These are phyloP conservation scores for Myiopsitta monachus DNA, from an alignment of 2,113 vertebrate species.

Conservation along the genomic window DNA sequence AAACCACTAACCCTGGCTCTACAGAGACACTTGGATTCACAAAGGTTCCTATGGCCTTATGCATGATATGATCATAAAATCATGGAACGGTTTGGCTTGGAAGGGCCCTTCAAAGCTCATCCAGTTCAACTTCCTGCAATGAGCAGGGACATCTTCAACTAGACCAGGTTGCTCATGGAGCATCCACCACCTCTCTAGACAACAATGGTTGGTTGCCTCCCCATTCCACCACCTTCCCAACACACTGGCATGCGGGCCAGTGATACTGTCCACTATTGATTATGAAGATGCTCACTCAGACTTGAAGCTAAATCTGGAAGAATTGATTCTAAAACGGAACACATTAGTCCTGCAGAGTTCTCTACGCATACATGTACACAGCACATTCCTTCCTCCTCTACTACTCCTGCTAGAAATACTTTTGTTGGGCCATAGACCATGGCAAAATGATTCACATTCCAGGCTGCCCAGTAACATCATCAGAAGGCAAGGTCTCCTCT, in stretches of 20 bases:
- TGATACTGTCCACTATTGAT: too few relatives aligned
- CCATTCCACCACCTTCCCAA: background rate
- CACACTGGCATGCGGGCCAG: background rate
- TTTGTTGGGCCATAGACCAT: too few relatives aligned
- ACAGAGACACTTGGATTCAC: background rate
- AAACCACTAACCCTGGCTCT: background rate
- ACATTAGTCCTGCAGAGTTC: background rate
- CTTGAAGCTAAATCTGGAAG: background rate
- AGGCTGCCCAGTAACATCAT: background rate
- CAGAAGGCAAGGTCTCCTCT: background rate
- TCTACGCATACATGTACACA: rapidly evolving
- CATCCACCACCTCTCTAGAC: background rate
- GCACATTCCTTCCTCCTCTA: background rate
- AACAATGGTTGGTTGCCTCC: background rate
- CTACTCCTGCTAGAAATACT: background rate
- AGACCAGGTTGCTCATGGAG: background rate
- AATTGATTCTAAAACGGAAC: background rate
- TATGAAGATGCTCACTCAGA: background rate
- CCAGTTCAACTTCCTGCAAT: background rate
- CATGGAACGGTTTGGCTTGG: background rate
- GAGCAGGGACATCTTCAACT: background rate
- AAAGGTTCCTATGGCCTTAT: background rate
- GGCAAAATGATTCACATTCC: background rate
- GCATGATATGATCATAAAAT: rapidly evolving
- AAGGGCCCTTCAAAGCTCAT: background rate